These are phyloP conservation scores for Labeo catla DNA, from an alignment of 2,113 vertebrate genomes.

Conservation along the genomic window DNA sequence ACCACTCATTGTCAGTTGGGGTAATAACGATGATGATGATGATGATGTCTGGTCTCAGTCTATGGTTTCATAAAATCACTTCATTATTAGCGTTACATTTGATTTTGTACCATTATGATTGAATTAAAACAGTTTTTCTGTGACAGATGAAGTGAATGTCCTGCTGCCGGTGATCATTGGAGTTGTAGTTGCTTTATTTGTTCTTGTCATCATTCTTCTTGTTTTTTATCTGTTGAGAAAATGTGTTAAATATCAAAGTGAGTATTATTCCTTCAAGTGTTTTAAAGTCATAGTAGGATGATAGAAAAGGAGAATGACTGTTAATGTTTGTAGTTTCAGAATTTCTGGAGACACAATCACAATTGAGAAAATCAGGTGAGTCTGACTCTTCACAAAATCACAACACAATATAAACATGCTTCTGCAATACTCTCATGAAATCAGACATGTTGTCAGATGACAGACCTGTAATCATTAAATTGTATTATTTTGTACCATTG, in stretches of 20 bases:
- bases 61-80: not conserved
- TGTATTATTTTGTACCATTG: not conserved
- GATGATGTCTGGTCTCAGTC: not conserved
- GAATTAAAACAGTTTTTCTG: not conserved
- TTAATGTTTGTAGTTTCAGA: not conserved
- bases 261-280: not conserved
- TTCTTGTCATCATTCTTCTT: not conserved
- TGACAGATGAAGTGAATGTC: not conserved
- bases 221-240: not conserved
- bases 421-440: not conserved
- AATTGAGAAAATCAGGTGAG: too few species aligned
- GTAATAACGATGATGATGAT: too few species aligned
- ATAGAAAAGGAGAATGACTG: not conserved
- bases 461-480: not conserved
- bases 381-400: too few species aligned
- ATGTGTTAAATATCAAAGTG: not conserved
- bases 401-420: not conserved
- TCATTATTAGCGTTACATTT: not conserved
- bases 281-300: not conserved
- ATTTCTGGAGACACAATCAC: too few species aligned
- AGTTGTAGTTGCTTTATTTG: not conserved
- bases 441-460: not conserved
- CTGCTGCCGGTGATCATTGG: not conserved
- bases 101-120: not conserved
- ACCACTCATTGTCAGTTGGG: too few species aligned